Evolutionary conservation across 92 coral and sea anemone species (phyloP).

Genomic region (Porites lobata): DNA sequence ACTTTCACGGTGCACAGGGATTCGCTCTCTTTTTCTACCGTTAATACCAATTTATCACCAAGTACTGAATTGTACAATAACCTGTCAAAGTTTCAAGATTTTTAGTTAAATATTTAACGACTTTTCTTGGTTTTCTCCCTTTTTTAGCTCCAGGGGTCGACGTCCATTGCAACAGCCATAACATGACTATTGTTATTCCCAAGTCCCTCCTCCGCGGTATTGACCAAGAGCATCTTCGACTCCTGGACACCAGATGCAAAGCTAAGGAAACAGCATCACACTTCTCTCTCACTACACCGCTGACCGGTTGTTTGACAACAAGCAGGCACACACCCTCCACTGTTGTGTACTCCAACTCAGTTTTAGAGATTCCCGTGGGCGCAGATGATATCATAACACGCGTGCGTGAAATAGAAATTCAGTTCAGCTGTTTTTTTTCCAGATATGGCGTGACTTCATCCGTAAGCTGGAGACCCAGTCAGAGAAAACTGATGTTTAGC

Average conservation of each 20-base stretch:
- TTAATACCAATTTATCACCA: too few relatives aligned
- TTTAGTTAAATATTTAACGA: too few relatives aligned
- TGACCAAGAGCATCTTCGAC: conserved; percentile 71
- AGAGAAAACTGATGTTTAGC: conserved; percentile 69
- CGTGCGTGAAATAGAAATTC: conserved; percentile 78
- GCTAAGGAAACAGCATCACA: conserved; percentile 71
- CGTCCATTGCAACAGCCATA: conserved; percentile 63
- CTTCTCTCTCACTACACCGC: conserved; percentile 67
- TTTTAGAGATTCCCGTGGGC: conserved; percentile 65
- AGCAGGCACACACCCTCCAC: conserved; percentile 70
- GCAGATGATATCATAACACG: conserved; percentile 71
- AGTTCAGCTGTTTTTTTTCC: conserved; percentile 78
- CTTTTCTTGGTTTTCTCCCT: background rate
- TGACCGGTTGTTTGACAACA: conserved; percentile 77
- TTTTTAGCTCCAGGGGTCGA: conserved; percentile 68
- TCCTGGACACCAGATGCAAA: conserved; percentile 75
- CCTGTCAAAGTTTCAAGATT: too few relatives aligned
- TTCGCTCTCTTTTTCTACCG: too few relatives aligned
- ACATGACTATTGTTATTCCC: conserved; percentile 80
- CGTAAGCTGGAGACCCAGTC: conserved; percentile 76
- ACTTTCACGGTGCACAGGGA: too few relatives aligned
- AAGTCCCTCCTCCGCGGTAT: conserved; percentile 77
- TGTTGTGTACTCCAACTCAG: conserved; percentile 78
- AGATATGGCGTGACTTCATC: conserved; percentile 74
- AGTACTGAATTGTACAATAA: too few relatives aligned